Conservation (phyloP, 2,797 vertebrate species). For the Liparis tanakae region DNA sequence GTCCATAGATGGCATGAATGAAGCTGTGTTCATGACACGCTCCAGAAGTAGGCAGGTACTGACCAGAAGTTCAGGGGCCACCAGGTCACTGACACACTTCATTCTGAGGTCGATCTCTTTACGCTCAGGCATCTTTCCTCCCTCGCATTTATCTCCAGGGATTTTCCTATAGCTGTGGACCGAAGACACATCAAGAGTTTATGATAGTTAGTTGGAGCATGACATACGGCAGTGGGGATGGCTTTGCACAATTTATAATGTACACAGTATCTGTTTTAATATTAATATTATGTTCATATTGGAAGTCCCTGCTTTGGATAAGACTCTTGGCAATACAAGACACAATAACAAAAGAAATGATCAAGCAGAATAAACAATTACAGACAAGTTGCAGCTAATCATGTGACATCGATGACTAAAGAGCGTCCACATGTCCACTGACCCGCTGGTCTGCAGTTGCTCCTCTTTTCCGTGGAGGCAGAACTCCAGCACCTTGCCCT, state of each 20-base stretch:
- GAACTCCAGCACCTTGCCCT: constrained; percentile 91
- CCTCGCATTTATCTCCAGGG: constrained; percentile 92
- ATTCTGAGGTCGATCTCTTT: constrained; percentile 89
- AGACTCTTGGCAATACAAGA: neutral
- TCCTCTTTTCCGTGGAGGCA: constrained; percentile 91
- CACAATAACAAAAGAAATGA: neutral
- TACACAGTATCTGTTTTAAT: neutral
- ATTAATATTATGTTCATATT: neutral
- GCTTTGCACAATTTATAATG: neutral
- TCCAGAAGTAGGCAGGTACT: constrained; percentile 38
- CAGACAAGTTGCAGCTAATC: neutral
- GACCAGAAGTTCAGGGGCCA: constrained; percentile 79
- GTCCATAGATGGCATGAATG: neutral
- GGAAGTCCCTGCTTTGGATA: neutral
- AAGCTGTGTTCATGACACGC: neutral
- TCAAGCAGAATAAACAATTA: neutral
- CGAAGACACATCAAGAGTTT: neutral
- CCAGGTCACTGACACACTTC: constrained; percentile 89
- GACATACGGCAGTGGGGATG: neutral
- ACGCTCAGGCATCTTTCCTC: constrained; percentile 83
- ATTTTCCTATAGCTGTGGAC: constrained; percentile 92
- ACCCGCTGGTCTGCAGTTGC: constrained; percentile 91
- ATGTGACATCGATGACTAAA: neutral
- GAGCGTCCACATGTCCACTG: constrained; percentile 24
- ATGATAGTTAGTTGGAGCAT: neutral